Conservation (phyloP, 2,113 vertebrate species). For the Meles meles region DNA sequence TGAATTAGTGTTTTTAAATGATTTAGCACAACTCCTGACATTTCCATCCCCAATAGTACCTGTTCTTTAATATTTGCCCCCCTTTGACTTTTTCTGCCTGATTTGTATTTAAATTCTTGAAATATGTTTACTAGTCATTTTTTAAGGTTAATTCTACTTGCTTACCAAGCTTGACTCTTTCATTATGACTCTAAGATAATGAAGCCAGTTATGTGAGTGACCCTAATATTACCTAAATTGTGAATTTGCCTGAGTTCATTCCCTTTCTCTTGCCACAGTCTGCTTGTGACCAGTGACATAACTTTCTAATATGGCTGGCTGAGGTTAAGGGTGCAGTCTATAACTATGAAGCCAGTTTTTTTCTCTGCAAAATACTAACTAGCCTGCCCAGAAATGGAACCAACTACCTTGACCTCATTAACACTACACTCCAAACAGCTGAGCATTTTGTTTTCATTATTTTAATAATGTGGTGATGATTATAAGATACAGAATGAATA, state of each 20-base stretch:
- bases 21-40: background rate
- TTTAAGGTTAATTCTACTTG: background rate
- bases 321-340: background rate
- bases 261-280: background rate
- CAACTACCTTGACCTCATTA: constrained; percentile 52
- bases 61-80: background rate
- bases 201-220: background rate
- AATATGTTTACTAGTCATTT: background rate
- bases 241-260: background rate
- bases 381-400: background rate
- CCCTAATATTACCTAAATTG: background rate
- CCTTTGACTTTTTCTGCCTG: background rate
- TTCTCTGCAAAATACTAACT: background rate
- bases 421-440: background rate
- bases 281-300: background rate
- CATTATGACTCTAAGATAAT: background rate
- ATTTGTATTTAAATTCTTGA: background rate
- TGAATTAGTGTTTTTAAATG: background rate
- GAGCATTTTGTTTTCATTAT: constrained; percentile 53
- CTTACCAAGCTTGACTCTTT: background rate
- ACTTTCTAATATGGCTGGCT: background rate
- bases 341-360: background rate
- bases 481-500: constrained; percentile 30
- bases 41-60: background rate
- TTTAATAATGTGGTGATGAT: constrained; percentile 50